Base-by-base conservation (phyloP, 2,113 vertebrate genomes). In the Pipa parva region DNA sequence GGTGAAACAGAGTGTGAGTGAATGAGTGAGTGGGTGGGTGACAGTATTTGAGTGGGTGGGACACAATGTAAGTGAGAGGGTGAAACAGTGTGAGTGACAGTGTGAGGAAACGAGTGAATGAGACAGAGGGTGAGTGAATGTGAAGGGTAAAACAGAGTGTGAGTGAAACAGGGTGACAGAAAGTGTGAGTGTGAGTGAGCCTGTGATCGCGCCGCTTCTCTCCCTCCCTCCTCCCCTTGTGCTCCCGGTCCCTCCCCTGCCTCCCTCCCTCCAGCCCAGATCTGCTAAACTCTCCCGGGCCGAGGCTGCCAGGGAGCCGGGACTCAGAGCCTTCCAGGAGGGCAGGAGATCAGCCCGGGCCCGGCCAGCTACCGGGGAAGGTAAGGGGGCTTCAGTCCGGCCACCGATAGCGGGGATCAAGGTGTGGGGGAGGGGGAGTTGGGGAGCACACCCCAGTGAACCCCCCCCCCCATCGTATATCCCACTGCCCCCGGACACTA, bases 241-340 rank as follows among this genome's bases (percentile, higher is more conserved):
- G 12, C 42, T 60, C 61, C 66, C 46, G n/a, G n/a, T n/a, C 42
- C 28, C 39, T 37, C 42, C 5, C 59, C 72, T 45, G 60, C 63
- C 77, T 69, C 72, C 63, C 37, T 36, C 75, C 71, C 72, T 57
- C 45, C 33, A 60, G 74, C 77, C 79, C 75, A 39, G 79, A 77
- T 79, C 65, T 51, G 61, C 45, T 59, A 24, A 59, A 45, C 56
- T 62, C 51, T 26, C 57, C 37, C 29, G 52, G 52, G 21, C 27
- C 74, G 67, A 37, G 49, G 59, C 67, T 62, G 48, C 58, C 59
- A 67, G 55, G 63, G 64, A 68, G 55, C 55, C 64, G 64, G 63
- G 60, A 68, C 55, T 50, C 13, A 59, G 37, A 36, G 63, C 51
- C 6, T 22, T 27, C 37, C 63, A 57, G 51, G n/a, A 31, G 51